These are phyloP conservation scores for Petrocephalus microphthalmus DNA, from an alignment of 2,113 vertebrate species.

Conservation along the genomic window DNA sequence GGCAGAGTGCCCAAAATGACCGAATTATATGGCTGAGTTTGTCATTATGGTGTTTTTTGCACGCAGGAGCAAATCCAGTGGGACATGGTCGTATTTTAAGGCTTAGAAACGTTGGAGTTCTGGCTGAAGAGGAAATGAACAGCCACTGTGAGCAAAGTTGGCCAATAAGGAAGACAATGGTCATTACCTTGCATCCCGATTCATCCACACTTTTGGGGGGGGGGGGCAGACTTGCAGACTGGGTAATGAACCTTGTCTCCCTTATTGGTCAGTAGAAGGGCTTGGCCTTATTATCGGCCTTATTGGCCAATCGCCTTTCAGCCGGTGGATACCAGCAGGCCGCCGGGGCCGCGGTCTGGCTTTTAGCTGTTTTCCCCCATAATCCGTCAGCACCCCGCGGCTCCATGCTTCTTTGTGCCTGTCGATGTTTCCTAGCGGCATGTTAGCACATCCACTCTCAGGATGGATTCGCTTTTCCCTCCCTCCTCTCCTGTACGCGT, in stretches of 20 bases:
- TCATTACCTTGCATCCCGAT: background rate
- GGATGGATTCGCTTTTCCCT: background rate
- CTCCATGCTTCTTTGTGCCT: background rate
- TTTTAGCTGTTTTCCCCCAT: background rate
- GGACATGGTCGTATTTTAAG: background rate
- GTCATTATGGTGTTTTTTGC: background rate
- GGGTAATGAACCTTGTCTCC: too few relatives aligned
- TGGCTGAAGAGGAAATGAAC: background rate
- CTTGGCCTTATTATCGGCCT: too few relatives aligned
- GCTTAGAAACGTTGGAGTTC: background rate
- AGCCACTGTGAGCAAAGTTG: background rate
- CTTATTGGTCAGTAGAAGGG: too few relatives aligned
- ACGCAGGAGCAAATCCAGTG: background rate
- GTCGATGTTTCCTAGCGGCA: background rate
- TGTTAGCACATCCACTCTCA: background rate
- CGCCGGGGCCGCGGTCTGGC: background rate
- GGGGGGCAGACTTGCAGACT: too few relatives aligned
- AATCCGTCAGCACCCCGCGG: background rate
- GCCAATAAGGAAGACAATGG: background rate
- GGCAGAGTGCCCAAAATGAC: background rate
- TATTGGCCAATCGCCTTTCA: background rate
- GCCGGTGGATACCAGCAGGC: background rate
- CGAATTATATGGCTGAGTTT: slow-evolving; percentile 1
- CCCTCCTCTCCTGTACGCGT: background rate
- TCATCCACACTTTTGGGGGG: too few relatives aligned